phyloP scores from a whole-genome alignment of 2,888 invertebrate genomes.

The Yponomeuta sedellus region DNA sequence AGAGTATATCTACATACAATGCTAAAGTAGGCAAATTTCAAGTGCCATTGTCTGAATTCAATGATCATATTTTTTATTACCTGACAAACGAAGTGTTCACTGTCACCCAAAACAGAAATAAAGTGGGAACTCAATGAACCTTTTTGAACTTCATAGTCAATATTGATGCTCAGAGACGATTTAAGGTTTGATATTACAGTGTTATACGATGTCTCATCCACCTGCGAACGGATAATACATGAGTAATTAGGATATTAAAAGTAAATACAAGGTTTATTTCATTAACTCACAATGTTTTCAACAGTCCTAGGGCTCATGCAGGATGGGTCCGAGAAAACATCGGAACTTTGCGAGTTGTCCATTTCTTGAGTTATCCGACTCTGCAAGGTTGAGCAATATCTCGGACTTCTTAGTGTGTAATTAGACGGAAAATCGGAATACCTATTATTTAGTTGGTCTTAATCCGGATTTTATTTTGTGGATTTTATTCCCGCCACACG shows the following conservation, averaged over 20 bases:
- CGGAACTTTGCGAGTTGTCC: conserved; percentile 53
- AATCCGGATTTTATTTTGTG: too few relatives aligned
- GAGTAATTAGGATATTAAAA: background rate
- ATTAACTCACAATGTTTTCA: background rate
- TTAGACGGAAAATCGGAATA: background rate
- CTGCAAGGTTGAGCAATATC: background rate
- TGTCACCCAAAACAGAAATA: conserved; percentile 39
- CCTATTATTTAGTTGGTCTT: background rate
- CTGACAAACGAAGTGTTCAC: conserved; percentile 42
- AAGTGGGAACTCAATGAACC: conserved; percentile 34
- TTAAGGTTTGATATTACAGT: conserved; percentile 41
- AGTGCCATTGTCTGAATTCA: too few relatives aligned
- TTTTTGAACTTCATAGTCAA: conserved; percentile 27
- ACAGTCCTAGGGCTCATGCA: background rate
- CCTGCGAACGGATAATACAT: conserved; percentile 25
- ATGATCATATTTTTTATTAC: conserved; percentile 21
- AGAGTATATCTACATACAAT: too few relatives aligned
- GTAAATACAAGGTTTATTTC: background rate
- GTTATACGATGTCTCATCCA: conserved; percentile 36
- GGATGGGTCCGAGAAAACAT: conserved; percentile 35
- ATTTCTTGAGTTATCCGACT: too few relatives aligned
- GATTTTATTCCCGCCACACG: too few relatives aligned
- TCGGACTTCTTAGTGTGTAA: background rate
- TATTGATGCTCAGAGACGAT: conserved; percentile 27
- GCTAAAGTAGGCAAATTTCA: too few relatives aligned